Conservation (phyloP, 1,140 invertebrate genomes). For the Vanessa tameamea region DNA sequence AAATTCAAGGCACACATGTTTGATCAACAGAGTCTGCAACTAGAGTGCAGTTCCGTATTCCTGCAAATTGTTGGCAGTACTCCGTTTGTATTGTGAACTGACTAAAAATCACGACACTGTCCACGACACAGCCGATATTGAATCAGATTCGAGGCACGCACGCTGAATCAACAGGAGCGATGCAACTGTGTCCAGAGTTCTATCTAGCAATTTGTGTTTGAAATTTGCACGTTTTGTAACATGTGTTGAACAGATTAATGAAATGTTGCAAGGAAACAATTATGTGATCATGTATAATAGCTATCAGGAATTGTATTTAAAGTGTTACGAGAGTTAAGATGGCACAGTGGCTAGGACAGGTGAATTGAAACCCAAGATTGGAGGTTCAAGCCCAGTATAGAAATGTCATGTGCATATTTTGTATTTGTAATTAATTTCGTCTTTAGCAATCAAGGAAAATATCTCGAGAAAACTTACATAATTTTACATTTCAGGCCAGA, state of each 20-base stretch:
- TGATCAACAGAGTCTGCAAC: background rate
- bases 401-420: too few species aligned
- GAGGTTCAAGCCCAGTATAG: too few species aligned
- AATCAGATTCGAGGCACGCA: conserved; percentile 4
- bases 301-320: too few species aligned
- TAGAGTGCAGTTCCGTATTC: conserved; percentile 2
- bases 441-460: too few species aligned
- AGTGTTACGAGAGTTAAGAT: background rate
- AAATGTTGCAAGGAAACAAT: background rate
- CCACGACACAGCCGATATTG: background rate
- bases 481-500: too few species aligned
- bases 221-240: background rate
- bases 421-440: too few species aligned
- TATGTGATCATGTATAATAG: too few species aligned
- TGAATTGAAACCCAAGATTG: too few species aligned
- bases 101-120: conserved; percentile 10
- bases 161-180: conserved; percentile 8
- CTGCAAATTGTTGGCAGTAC: conserved; percentile 4
- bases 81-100: conserved; percentile 6
- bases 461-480: too few species aligned
- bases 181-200: conserved; percentile 10
- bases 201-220: conserved; percentile 7
- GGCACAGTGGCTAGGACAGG: background rate
- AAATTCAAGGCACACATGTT: conserved; percentile 9
- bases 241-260: background rate